Conservation (phyloP, 1,140 invertebrate genomes). For the Calephelis virginiensis region DNA sequence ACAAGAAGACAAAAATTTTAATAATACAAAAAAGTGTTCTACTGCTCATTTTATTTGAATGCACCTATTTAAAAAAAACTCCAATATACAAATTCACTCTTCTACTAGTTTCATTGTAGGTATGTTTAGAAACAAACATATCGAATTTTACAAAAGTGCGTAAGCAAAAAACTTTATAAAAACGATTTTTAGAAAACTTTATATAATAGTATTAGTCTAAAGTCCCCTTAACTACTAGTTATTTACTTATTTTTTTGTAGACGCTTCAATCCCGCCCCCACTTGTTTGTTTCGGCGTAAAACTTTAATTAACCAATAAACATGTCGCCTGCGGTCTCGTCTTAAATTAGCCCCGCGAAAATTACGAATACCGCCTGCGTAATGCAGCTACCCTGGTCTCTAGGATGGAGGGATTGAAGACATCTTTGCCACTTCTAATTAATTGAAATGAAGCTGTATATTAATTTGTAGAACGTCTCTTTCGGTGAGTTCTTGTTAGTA, state of each 20-base stretch:
- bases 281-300: conserved; percentile 73
- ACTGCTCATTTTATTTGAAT: no score
- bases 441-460: not conserved
- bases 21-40: no score
- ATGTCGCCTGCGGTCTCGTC: conserved; percentile 65
- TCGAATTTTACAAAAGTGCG: no score
- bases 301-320: conserved; percentile 79
- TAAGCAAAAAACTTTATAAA: no score
- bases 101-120: no score
- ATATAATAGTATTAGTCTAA: no score
- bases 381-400: conserved; percentile 36
- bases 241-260: conserved; percentile 17
- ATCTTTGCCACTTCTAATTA: not conserved
- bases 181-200: no score
- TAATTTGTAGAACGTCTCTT: not conserved
- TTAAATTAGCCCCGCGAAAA: conserved; percentile 57
- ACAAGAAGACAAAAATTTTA: no score
- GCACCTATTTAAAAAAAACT: no score
- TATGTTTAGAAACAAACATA: no score
- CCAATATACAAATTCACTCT: no score
- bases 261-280: conserved; percentile 31
- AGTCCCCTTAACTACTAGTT: not conserved
- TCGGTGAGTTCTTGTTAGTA: no score
- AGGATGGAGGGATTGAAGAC: conserved; percentile 2
- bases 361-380: conserved; percentile 30